Evolutionary conservation across 1,140 invertebrate species (phyloP).

Genomic region (Aphidius ervi): DNA sequence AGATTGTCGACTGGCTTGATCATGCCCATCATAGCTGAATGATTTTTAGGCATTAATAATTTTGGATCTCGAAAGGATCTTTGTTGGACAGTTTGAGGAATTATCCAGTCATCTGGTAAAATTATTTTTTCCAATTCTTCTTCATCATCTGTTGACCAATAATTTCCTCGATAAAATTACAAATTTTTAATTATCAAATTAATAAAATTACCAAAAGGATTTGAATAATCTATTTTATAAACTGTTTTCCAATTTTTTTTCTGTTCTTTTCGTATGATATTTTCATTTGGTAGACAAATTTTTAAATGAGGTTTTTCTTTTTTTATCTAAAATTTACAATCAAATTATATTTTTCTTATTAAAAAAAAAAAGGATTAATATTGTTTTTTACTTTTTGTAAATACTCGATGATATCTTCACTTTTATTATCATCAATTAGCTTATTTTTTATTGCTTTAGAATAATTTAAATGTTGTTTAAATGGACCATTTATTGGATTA

Average conservation of each 20-base stretch:
- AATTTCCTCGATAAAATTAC: neutral
- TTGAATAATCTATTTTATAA: slow-evolving; percentile 32
- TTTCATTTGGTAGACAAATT: slow-evolving; percentile 29
- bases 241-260: slow-evolving; percentile 24
- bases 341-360: neutral
- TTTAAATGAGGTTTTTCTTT: slow-evolving; percentile 26
- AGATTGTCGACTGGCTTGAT: slow-evolving; percentile 29
- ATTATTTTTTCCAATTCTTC: slow-evolving; percentile 16
- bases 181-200: neutral
- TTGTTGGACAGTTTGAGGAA: slow-evolving; percentile 34
- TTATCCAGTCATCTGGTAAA: slow-evolving; percentile 29
- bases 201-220: slow-evolving; percentile 21
- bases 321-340: slow-evolving; percentile 25
- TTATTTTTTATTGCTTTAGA: neutral
- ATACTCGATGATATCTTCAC: slow-evolving; percentile 25
- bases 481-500: slow-evolving; percentile 31
- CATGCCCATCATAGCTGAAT: slow-evolving; percentile 12
- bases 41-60: slow-evolving; percentile 3
- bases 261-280: slow-evolving; percentile 26
- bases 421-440: slow-evolving; percentile 13
- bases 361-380: slow-evolving; percentile 4
- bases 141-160: slow-evolving; percentile 20
- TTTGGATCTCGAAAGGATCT: slow-evolving; percentile 30
- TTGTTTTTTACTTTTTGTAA: slow-evolving; percentile 25
- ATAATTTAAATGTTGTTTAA: slow-evolving; percentile 29